phyloP scores from a whole-genome alignment of 2,888 invertebrate species.

The Tachina grossa region DNA sequence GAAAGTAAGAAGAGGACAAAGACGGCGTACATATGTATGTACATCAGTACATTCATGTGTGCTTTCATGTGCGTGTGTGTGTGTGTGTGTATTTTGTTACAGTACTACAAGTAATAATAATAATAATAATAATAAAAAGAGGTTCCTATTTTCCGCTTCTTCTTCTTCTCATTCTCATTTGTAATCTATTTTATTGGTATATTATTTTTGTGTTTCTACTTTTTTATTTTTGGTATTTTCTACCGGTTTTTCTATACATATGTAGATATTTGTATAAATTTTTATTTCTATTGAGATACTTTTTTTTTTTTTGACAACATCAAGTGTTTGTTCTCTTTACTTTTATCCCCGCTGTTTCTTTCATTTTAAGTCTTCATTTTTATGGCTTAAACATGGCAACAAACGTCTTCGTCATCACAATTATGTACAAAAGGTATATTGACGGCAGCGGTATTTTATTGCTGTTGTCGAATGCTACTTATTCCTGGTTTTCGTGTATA shows the following conservation, averaged over 20 bases:
- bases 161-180: constrained; percentile 55
- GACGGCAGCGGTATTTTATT: constrained; percentile 8
- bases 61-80: background rate
- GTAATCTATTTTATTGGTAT: constrained; percentile 13
- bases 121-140: constrained; percentile 38
- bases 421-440: background rate
- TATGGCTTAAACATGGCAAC: constrained; percentile 20
- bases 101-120: constrained; percentile 37
- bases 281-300: constrained; percentile 27
- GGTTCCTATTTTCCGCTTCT: constrained; percentile 36
- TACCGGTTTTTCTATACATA: constrained; percentile 62
- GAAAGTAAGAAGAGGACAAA: constrained; percentile 32
- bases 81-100: constrained; percentile 21
- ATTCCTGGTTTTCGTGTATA: constrained; percentile 7
- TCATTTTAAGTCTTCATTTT: constrained; percentile 20
- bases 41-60: background rate
- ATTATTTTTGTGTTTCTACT: constrained; percentile 67
- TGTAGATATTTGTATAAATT: background rate
- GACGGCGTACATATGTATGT: constrained; percentile 11
- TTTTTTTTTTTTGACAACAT: constrained; percentile 35
- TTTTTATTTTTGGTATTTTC: constrained; percentile 66
- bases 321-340: constrained; percentile 22
- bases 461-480: background rate
- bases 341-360: constrained; percentile 6
- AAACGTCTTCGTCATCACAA: constrained; percentile 17